Evolutionary conservation across 2,888 invertebrate genomes (phyloP), one percentile per base, ranked within the genome.

Genomic region (Aphodius sticticus): DNA sequence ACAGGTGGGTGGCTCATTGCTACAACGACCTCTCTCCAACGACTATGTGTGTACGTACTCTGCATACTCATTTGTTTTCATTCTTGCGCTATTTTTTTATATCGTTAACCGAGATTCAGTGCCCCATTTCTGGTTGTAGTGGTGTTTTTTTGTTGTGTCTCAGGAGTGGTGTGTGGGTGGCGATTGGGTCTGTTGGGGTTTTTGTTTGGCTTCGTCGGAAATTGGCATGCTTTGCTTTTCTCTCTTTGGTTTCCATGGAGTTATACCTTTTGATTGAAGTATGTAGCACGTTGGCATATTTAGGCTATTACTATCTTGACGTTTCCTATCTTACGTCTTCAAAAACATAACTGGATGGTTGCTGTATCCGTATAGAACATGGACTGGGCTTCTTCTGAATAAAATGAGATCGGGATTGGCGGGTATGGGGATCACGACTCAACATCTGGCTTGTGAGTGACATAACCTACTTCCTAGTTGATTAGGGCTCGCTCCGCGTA

Each of bases 1-100:
- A 74, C 74, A 74, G 74, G 74, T 74, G 74, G 74, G 53, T 53
- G 53, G 53, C 53, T 53, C 53, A 53, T 53, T 53, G 53, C 53
- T 53, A 53, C 53, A 53, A 53, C 53, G 53, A 53, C 53, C 53
- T 53, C 53, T 53, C 12, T 12, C 9, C 53, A 53, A 53, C 53
- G 53, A 12, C 53, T 9, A 53, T 53, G 53, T 53, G 53, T 53
- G 53, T 53, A 53, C 53, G 53, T 53, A 53, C 53, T 53, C 53
- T 5, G 53, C 53, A 53, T 53, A 53, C 53, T 53, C 53, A 53
- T 53, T 53, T 53, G 53, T 53, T 53, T 53, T 53, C 53, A 53
- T 53, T 53, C 53, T 53, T 53, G 12, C 53, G 7, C 53, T 53
- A 9, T 53, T 5, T 53, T 53, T 53, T 53, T 53, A 5, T 9